A percentile compares a stretch with the other conserved stretches of the same genome.
These are phyloP conservation scores for Diaphora mendica DNA, from an alignment of 2,888 invertebrate species.

Conservation along the genomic window DNA sequence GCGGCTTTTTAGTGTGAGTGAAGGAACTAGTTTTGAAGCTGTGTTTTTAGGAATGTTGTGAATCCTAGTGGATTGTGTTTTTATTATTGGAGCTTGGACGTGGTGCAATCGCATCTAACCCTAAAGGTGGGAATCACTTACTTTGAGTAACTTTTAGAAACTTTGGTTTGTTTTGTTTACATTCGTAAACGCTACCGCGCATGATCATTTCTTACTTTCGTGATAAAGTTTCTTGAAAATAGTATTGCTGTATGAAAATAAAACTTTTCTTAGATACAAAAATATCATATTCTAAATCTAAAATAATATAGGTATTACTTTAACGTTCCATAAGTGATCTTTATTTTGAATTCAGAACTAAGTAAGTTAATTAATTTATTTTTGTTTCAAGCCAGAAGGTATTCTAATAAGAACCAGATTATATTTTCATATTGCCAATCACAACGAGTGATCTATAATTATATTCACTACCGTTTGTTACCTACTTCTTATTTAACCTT, in stretches of 20 bases:
- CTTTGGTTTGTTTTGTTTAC: slow-evolving; percentile 83
- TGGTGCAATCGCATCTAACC: slow-evolving; percentile 60
- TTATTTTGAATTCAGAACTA: not conserved
- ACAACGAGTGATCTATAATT: not conserved
- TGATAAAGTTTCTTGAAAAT: slow-evolving; percentile 39
- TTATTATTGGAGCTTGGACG: slow-evolving; percentile 66
- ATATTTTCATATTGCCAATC: not conserved
- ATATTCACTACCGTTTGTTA: slow-evolving; percentile 5
- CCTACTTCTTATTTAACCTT: slow-evolving; percentile 21
- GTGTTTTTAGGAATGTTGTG: slow-evolving; percentile 84
- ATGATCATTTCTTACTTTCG: slow-evolving; percentile 66
- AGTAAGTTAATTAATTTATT: not conserved
- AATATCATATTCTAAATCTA: not conserved
- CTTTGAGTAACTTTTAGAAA: slow-evolving; percentile 69
- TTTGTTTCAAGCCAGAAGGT: not conserved
- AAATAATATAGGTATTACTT: not conserved
- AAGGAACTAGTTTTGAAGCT: slow-evolving; percentile 79
- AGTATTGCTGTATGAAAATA: slow-evolving; percentile 11
- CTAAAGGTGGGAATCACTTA: slow-evolving; percentile 69
- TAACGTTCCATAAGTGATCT: not conserved
- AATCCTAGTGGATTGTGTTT: slow-evolving; percentile 80
- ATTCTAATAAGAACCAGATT: slow-evolving; percentile 4
- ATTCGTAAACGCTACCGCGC: slow-evolving; percentile 72
- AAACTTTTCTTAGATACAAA: slow-evolving; percentile 31
- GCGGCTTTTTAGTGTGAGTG: slow-evolving; percentile 71